phyloP scores from a whole-genome alignment of 2,797 vertebrate species.

The Urosaurus nigricauda region DNA sequence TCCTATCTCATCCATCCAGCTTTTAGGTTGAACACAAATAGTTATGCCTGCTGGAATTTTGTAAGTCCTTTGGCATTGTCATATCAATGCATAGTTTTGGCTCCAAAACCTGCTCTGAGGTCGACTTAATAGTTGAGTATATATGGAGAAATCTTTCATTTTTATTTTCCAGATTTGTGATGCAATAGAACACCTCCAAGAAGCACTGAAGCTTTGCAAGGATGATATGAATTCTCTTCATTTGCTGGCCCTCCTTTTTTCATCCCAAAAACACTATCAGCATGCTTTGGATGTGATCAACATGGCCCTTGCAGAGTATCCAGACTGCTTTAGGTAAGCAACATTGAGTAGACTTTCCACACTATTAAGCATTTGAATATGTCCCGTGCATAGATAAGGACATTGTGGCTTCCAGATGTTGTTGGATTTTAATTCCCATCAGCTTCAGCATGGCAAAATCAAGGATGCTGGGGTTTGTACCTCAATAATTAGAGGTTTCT shows the following conservation, averaged over 20 bases:
- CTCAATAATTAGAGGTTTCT: neutral
- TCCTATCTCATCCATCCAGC: too few species aligned
- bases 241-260: slow-evolving; percentile 92
- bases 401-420: neutral
- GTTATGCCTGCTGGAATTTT: too few species aligned
- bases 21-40: too few species aligned
- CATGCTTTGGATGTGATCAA: slow-evolving; percentile 89
- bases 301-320: slow-evolving; percentile 91
- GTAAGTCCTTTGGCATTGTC: too few species aligned
- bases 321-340: slow-evolving; percentile 93
- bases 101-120: too few species aligned
- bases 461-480: neutral
- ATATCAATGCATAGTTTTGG: too few species aligned
- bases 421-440: neutral
- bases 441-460: neutral
- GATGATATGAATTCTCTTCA: slow-evolving; percentile 93
- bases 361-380: neutral
- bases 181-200: slow-evolving; percentile 90
- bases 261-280: slow-evolving; percentile 94
- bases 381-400: neutral
- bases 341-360: neutral
- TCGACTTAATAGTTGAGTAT: too few species aligned
- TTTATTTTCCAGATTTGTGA: slow-evolving; percentile 86
- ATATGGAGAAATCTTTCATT: slow-evolving; percentile 12
- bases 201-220: slow-evolving; percentile 83